Conservation (phyloP, 2,888 invertebrate species). For the Cheilosia scutellata region DNA sequence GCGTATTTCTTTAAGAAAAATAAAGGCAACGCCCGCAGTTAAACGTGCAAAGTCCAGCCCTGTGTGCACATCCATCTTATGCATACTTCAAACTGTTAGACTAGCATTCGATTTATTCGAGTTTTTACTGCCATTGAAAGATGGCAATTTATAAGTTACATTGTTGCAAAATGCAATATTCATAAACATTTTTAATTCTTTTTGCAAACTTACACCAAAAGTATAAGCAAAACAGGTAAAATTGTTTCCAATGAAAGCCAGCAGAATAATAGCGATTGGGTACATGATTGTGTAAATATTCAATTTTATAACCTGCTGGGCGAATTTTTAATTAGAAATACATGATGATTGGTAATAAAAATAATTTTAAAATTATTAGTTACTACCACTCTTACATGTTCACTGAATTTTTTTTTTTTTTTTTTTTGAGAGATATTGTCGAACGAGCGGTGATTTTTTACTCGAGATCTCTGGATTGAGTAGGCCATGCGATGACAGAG, state of each 20-base stretch:
- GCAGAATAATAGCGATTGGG: neutral
- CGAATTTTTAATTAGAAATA: neutral
- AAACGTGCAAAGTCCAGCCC: neutral
- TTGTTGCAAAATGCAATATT: neutral
- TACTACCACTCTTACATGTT: too few relatives aligned
- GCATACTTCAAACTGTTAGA: neutral
- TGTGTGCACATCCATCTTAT: neutral
- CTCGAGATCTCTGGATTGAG: too few relatives aligned
- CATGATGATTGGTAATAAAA: neutral
- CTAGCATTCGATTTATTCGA: neutral
- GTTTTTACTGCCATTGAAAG: too few relatives aligned
- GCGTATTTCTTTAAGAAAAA: neutral
- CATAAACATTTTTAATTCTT: neutral
- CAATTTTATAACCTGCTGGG: neutral
- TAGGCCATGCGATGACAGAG: too few relatives aligned
- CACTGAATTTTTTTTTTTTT: too few relatives aligned
- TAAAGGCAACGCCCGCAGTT: too few relatives aligned
- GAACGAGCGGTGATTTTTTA: too few relatives aligned
- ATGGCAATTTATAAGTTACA: neutral
- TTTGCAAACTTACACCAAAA: neutral
- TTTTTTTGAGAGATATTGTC: too few relatives aligned
- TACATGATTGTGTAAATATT: neutral
- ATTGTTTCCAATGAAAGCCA: neutral
- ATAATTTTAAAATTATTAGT: too few relatives aligned
- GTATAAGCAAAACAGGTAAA: too few relatives aligned